phyloP scores from a whole-genome alignment of 1,140 invertebrate genomes.

The Leptopilina boulardi region DNA sequence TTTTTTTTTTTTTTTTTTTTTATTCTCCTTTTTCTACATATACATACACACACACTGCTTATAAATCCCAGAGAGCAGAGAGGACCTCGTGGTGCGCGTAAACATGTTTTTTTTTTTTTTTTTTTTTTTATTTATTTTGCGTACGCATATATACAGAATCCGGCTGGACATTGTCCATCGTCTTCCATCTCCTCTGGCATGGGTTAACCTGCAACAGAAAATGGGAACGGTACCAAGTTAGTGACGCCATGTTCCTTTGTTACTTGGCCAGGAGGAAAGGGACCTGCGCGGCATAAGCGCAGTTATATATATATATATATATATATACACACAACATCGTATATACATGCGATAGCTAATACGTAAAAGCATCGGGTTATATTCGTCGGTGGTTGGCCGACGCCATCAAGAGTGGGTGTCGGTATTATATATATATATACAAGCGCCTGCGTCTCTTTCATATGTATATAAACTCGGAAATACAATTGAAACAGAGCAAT shows the following conservation, averaged over 20 bases:
- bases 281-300: background rate
- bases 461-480: too few species aligned
- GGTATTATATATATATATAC: background rate
- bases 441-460: slow-evolving; percentile 16
- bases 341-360: slow-evolving; percentile 31
- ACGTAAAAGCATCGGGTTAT: slow-evolving; percentile 26
- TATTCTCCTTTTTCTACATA: slow-evolving; percentile 12
- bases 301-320: too few species aligned
- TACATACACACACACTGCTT: too few species aligned
- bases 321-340: too few species aligned
- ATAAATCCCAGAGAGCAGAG: slow-evolving; percentile 53
- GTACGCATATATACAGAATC: slow-evolving; percentile 52
- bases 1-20: too few species aligned
- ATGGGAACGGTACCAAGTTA: slow-evolving; percentile 47
- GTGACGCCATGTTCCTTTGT: slow-evolving; percentile 36
- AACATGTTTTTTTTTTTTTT: too few species aligned
- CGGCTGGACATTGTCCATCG: slow-evolving; percentile 47
- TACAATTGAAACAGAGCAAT: background rate
- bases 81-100: slow-evolving; percentile 42
- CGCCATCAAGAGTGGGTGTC: slow-evolving; percentile 23
- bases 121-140: too few species aligned
- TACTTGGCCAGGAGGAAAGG: slow-evolving; percentile 18
- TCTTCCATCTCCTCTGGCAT: slow-evolving; percentile 28
- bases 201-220: slow-evolving; percentile 65
- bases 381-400: slow-evolving; percentile 30